These are phyloP conservation scores for Chironomus striatipennis DNA, from an alignment of 1,140 invertebrate species.

Conservation along the genomic window DNA sequence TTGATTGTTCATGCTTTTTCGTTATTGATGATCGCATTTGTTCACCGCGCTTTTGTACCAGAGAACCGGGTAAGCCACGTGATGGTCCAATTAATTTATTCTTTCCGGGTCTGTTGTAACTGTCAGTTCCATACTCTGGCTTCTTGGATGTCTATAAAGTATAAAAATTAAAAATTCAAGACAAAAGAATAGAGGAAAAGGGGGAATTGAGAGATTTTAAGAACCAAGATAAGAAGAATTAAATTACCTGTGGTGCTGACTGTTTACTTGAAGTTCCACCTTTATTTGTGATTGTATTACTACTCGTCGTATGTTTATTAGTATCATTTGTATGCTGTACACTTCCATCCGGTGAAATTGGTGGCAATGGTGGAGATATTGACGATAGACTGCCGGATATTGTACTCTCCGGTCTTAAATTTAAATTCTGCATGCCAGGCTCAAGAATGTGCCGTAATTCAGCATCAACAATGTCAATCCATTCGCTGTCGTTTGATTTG, in stretches of 20 bases:
- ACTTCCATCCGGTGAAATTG: constrained; percentile 56
- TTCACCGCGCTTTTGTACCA: constrained; percentile 24
- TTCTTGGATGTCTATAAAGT: not conserved
- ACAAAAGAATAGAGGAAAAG: not conserved
- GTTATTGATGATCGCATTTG: constrained; percentile 16
- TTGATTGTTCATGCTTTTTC: constrained; percentile 26
- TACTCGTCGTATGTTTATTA: constrained; percentile 10
- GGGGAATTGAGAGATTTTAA: not conserved
- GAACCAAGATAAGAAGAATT: not conserved
- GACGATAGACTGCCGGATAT: constrained; percentile 50
- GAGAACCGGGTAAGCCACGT: constrained; percentile 25
- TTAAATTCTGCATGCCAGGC: constrained; percentile 50
- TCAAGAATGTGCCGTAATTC: constrained; percentile 69
- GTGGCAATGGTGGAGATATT: constrained; percentile 66
- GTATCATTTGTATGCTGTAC: constrained; percentile 21
- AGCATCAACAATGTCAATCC: constrained; percentile 74
- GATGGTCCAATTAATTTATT: constrained; percentile 26
- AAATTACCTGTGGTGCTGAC: constrained; percentile 19
- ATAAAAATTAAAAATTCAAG: not conserved
- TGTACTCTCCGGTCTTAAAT: constrained; percentile 40
- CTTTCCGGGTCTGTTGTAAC: constrained; percentile 26
- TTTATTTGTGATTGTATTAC: constrained; percentile 15
- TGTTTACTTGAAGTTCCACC: not conserved
- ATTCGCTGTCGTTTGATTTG: constrained; percentile 52
- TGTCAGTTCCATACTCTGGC: constrained; percentile 27